These are phyloP conservation scores for Hyperoplus lanceolatus DNA, from an alignment of 2,797 vertebrate species.

Conservation along the genomic window DNA sequence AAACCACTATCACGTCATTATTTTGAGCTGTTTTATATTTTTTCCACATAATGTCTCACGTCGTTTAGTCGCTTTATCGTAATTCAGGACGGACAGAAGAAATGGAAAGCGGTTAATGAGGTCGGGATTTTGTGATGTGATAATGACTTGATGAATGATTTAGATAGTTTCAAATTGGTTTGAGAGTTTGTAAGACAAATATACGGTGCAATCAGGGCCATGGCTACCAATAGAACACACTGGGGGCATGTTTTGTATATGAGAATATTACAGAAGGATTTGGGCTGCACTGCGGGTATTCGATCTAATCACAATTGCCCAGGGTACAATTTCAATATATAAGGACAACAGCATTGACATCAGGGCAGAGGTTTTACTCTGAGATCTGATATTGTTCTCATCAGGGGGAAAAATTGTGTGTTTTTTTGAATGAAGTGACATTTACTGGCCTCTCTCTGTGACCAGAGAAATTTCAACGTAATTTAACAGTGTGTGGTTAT, in stretches of 20 bases:
- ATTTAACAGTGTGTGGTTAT: neutral
- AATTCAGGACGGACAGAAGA: neutral
- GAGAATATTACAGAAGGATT: neutral
- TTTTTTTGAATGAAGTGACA: neutral
- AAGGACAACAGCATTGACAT: neutral
- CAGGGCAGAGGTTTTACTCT: neutral
- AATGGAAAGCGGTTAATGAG: neutral
- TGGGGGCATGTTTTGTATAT: neutral
- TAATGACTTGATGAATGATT: neutral
- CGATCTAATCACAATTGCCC: neutral
- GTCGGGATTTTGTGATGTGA: neutral
- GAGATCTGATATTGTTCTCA: neutral
- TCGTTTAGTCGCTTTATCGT: neutral
- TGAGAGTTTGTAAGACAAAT: neutral
- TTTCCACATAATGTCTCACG: neutral
- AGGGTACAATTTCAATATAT: neutral
- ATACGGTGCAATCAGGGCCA: neutral
- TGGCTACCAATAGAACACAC: neutral
- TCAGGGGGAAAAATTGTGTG: neutral
- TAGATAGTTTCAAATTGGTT: neutral
- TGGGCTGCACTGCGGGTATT: too few species aligned
- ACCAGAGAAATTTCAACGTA: slow-evolving; percentile 5
- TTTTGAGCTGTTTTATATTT: neutral
- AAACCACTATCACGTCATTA: neutral
- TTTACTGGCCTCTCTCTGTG: slow-evolving; percentile 20